phyloP scores from a whole-genome alignment of 2,113 vertebrate species.

The Hydrochoerus hydrochaeris region DNA sequence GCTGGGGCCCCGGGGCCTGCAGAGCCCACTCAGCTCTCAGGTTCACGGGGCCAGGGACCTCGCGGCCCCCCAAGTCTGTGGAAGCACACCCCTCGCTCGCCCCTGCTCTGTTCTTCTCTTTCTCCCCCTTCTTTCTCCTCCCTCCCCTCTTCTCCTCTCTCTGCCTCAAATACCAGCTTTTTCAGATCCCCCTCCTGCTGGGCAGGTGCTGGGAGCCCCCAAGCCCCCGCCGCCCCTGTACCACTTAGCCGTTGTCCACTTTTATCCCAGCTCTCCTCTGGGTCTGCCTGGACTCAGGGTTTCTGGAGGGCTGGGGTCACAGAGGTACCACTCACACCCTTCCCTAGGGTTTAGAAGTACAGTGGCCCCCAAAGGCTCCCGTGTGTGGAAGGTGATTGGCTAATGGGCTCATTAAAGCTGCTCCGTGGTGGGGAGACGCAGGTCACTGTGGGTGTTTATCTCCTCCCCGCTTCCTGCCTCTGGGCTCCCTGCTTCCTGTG shows the following conservation, averaged over 20 bases:
- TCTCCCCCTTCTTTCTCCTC: too few species aligned
- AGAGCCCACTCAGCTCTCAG: not conserved
- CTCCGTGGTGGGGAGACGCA: not conserved
- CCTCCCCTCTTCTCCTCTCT: not conserved
- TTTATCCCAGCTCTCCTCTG: not conserved
- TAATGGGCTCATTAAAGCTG: not conserved
- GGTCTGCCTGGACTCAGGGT: not conserved
- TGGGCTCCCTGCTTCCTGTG: not conserved
- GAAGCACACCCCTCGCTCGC: too few species aligned
- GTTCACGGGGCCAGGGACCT: not conserved
- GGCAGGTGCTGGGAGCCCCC: not conserved
- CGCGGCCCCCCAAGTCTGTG: not conserved
- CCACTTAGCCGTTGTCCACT: not conserved
- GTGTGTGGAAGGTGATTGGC: not conserved
- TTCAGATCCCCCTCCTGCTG: not conserved
- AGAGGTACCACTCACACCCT: not conserved
- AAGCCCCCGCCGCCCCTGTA: fast-evolving
- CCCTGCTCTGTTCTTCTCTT: not conserved
- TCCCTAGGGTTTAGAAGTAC: not conserved
- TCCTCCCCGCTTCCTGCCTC: not conserved
- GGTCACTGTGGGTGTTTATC: not conserved
- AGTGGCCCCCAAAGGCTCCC: not conserved
- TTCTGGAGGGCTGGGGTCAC: not conserved
- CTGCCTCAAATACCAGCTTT: not conserved
- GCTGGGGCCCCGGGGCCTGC: not conserved